These are phyloP conservation scores for Rhabdomys pumilio DNA, from an alignment of 2,797 vertebrate genomes.

Conservation along the genomic window DNA sequence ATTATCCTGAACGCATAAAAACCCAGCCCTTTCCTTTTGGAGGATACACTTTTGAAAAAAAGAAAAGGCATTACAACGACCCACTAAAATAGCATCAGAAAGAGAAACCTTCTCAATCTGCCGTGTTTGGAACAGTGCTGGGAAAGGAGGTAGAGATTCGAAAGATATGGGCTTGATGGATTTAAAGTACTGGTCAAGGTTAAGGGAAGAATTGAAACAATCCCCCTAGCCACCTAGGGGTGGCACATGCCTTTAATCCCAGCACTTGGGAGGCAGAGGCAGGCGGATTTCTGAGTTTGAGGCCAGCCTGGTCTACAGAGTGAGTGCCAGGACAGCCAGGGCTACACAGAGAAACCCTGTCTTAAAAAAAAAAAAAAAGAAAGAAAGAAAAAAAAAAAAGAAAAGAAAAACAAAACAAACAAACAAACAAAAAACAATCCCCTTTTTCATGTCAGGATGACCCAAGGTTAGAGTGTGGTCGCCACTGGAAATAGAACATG, in stretches of 20 bases:
- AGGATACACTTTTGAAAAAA: constrained; percentile 27
- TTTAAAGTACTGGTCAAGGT: not conserved
- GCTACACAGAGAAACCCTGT: no score
- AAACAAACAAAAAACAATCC: no score
- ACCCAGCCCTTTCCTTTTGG: not conserved
- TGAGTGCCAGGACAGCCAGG: no score
- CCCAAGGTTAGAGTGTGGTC: not conserved
- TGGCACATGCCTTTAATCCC: no score
- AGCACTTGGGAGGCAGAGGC: no score
- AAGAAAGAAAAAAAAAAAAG: no score
- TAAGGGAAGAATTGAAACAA: constrained; percentile 44
- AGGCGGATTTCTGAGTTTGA: no score
- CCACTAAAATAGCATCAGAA: constrained; percentile 55
- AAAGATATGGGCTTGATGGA: constrained; percentile 22
- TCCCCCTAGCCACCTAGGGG: not conserved
- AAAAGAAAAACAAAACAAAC: no score
- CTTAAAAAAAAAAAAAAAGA: no score
- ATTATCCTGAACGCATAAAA: not conserved
- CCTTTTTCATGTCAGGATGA: not conserved
- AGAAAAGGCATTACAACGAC: not conserved
- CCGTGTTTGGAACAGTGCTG: not conserved
- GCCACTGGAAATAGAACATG: not conserved
- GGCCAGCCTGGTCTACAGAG: no score
- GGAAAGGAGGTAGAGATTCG: not conserved
- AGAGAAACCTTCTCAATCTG: not conserved